Conservation (phyloP, 2,888 invertebrate species). For the Schizotus pectinicornis region DNA sequence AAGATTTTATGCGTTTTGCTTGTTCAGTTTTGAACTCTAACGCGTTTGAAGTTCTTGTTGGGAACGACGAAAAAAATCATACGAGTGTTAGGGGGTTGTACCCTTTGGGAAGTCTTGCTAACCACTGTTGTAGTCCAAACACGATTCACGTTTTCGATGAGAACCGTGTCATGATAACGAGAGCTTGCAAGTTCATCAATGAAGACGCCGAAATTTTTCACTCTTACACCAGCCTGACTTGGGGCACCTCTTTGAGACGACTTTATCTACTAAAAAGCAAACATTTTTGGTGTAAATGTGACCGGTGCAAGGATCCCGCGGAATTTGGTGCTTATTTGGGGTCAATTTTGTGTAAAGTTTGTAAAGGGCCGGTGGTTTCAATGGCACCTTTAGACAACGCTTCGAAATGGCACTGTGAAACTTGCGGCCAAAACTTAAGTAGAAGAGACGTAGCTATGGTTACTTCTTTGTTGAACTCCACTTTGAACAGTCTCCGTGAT, state of each 20-base stretch:
- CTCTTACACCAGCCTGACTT: constrained; percentile 69
- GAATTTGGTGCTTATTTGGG: constrained; percentile 64
- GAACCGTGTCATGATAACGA: constrained; percentile 65
- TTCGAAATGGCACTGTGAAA: constrained; percentile 66
- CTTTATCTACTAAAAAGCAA: constrained; percentile 69
- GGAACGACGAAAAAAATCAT: constrained; percentile 58
- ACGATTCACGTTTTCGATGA: constrained; percentile 67
- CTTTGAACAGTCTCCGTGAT: constrained; percentile 62
- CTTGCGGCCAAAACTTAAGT: constrained; percentile 61
- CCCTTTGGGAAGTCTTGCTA: constrained; percentile 71
- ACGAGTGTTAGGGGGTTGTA: constrained; percentile 66
- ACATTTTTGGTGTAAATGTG: constrained; percentile 71
- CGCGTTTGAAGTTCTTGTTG: constrained; percentile 66
- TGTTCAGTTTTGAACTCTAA: constrained; percentile 71
- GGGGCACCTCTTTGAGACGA: constrained; percentile 71
- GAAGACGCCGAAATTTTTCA: constrained; percentile 70
- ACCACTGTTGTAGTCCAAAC: constrained; percentile 74
- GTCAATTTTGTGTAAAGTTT: constrained; percentile 51
- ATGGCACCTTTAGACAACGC: constrained; percentile 61
- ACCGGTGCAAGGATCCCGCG: constrained; percentile 70
- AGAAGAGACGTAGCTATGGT: constrained; percentile 61
- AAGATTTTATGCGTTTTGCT: constrained; percentile 64
- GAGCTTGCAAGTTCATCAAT: constrained; percentile 65
- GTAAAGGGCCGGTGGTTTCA: constrained; percentile 65
- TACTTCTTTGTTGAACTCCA: constrained; percentile 63